phyloP scores from a whole-genome alignment of 2,888 invertebrate genomes.

The Alloscopus bannaensis region DNA sequence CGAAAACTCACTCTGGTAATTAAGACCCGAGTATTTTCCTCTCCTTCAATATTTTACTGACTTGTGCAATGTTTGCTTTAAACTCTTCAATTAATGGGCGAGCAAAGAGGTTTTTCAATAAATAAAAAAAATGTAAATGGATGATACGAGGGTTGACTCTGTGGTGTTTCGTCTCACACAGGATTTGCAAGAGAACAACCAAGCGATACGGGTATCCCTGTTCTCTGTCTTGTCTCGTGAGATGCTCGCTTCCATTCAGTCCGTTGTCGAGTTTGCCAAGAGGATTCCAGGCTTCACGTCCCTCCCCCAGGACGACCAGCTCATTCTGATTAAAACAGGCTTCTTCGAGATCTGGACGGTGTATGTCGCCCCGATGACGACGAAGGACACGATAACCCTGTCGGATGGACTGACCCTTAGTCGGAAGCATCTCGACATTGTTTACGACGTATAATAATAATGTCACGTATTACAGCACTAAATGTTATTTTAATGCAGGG shows the following conservation, averaged over 20 bases:
- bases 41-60: too few species aligned
- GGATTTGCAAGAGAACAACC: conserved; percentile 77
- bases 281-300: conserved; percentile 92
- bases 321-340: conserved; percentile 95
- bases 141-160: too few species aligned
- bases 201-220: conserved; percentile 86
- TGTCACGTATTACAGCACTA: too few species aligned
- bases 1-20: conserved; percentile 71
- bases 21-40: too few species aligned
- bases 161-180: too few species aligned
- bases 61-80: too few species aligned
- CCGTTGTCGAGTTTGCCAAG: conserved; percentile 97
- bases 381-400: conserved; percentile 84
- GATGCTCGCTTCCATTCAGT: conserved; percentile 92
- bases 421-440: conserved; percentile 87
- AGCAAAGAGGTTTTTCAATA: too few species aligned
- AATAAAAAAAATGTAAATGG: too few species aligned
- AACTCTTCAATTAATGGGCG: too few species aligned
- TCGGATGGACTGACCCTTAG: conserved; percentile 92
- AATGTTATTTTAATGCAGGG: too few species aligned
- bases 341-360: conserved; percentile 98
- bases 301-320: conserved; percentile 95
- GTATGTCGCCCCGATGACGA: conserved; percentile 86
- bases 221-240: conserved; percentile 92
- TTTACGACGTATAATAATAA: conserved; percentile 85